Base-by-base conservation (phyloP, 2,113 vertebrate genomes). In the Ageneiosus marmoratus region DNA sequence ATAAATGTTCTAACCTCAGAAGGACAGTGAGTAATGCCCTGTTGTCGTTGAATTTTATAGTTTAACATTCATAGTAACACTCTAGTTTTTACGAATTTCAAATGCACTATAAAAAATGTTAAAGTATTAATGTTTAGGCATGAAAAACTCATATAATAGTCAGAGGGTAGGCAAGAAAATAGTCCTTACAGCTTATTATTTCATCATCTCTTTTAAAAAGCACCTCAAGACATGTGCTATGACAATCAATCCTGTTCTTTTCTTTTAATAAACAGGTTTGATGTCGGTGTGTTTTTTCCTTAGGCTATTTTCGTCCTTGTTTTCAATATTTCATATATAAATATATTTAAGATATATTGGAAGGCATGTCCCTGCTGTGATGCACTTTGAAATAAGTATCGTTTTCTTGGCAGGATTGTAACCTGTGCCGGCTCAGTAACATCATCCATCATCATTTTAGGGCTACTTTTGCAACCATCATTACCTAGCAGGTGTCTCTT, bases 391-490 rank as follows among this genome's bases (percentile, higher is more conserved):
- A n/a, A 72, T 48, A 72, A 3, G 69, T 9, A 2, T 73, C 12
- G 13, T 50, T 73, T 73, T 18, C 44, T 48, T 73, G 70, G 24
- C 70, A 15, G n/a, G 15, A 18, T 73, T 29, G 27, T 8, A 73
- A 27, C 70, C 2, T 9, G 24, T 18, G 70, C 70, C n/a, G n/a
- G 46, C 48, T 73, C 70, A 29, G 6, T 15, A 75, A 15, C 44
- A n/a, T 53, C n/a, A 75, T 75, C 72, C 9, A 75, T 53, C 44
- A 73, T 29, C n/a, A 32, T 75, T 73, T 73, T 18, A 22, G 24
- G n/a, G 7, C 44, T 16, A 27, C 70, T 44, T 73, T 46, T 51
- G 20, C 51, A 32, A 5, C 48, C 46, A 32, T 32, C 7, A 74
- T 51, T 73, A 48, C 24, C 41, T 44, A 70, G 34, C 37, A 70